These are phyloP conservation scores for Tetranychus truncatus DNA, from an alignment of 2,888 invertebrate species.

Conservation along the genomic window DNA sequence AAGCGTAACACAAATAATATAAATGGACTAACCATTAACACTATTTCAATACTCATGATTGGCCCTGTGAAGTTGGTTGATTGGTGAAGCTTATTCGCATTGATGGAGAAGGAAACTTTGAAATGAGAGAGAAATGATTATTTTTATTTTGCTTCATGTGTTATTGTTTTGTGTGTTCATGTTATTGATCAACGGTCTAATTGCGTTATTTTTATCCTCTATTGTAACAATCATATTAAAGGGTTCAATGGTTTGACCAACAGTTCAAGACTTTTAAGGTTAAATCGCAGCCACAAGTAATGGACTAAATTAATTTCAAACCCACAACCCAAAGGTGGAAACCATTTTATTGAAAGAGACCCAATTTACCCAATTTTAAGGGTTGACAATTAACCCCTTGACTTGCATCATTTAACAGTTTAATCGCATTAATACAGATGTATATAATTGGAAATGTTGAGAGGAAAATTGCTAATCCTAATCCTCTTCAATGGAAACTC, in stretches of 20 bases:
- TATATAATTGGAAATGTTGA: no score
- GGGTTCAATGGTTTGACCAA: not conserved
- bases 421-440: no score
- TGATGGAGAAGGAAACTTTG: no score
- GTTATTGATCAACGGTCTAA: not conserved
- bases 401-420: no score
- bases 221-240: not conserved
- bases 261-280: not conserved
- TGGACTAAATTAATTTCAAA: no score
- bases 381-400: no score
- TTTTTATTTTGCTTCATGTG: not conserved
- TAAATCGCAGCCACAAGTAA: no score
- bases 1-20: not conserved
- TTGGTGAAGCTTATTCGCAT: not conserved
- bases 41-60: not conserved
- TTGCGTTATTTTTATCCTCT: not conserved
- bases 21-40: not conserved
- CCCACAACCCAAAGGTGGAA: no score
- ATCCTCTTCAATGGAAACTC: no score
- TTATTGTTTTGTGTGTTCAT: not conserved
- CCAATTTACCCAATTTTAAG: no score
- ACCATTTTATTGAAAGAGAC: no score
- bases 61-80: not conserved
- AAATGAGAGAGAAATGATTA: not conserved
- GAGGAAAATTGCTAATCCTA: no score